These are phyloP conservation scores for Ecliptopera silaceata DNA, from an alignment of 2,888 invertebrate genomes.

Conservation along the genomic window DNA sequence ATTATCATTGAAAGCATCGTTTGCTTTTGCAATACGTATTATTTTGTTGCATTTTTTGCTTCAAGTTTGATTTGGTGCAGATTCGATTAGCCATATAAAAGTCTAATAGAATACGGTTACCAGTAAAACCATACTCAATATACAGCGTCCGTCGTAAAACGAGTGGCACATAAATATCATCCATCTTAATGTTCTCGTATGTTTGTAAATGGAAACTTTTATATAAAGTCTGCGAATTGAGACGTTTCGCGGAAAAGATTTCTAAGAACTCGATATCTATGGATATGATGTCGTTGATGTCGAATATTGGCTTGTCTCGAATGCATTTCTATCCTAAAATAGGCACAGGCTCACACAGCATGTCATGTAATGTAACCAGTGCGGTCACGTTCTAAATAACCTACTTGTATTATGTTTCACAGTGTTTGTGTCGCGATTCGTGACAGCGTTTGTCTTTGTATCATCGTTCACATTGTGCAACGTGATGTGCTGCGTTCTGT, in stretches of 20 bases:
- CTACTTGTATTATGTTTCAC: constrained; percentile 69
- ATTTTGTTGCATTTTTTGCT: neutral
- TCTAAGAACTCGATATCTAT: constrained; percentile 12
- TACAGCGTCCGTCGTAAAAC: constrained; percentile 39
- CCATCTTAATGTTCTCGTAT: constrained; percentile 27
- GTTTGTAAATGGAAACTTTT: constrained; percentile 27
- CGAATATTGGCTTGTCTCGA: constrained; percentile 15
- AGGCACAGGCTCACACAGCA: constrained; percentile 45
- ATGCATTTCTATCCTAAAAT: constrained; percentile 46
- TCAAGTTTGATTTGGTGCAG: neutral
- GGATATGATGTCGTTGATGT: constrained; percentile 8
- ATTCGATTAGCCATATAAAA: constrained; percentile 1
- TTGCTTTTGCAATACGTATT: neutral
- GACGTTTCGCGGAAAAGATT: constrained; percentile 9
- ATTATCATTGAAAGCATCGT: neutral
- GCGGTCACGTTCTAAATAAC: constrained; percentile 75
- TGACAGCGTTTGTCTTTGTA: constrained; percentile 63
- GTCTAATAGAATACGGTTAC: constrained; percentile 2
- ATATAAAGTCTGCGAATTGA: constrained; percentile 19
- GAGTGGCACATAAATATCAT: constrained; percentile 40
- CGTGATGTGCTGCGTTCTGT: constrained; percentile 57
- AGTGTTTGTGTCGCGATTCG: constrained; percentile 62
- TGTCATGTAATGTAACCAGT: constrained; percentile 58
- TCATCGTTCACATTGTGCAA: constrained; percentile 65
- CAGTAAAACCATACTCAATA: constrained; percentile 15